Evolutionary conservation across 2,797 vertebrate species (phyloP).

Genomic region (Columba guinea): DNA sequence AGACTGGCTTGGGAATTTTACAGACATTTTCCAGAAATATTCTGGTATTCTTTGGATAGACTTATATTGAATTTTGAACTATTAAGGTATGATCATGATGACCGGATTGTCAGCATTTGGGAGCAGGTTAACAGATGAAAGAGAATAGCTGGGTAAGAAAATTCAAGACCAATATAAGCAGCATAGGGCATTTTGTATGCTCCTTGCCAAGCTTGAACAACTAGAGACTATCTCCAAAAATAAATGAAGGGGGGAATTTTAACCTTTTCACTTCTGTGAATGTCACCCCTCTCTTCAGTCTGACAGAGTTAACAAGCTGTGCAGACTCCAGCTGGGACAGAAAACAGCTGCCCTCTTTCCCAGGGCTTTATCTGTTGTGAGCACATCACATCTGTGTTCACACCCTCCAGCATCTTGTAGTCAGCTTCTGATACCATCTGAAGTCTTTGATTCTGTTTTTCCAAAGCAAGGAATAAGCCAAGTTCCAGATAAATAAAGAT

Average conservation of each 20-base stretch:
- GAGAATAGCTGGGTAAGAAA: neutral
- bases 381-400: neutral
- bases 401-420: neutral
- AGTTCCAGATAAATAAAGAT: neutral
- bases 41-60: neutral
- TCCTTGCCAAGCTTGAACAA: neutral
- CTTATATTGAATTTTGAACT: neutral
- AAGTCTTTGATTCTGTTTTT: slow-evolving; percentile 6
- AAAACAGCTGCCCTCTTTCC: neutral
- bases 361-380: neutral
- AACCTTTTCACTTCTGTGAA: neutral
- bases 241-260: neutral
- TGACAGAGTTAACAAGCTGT: neutral
- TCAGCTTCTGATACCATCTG: neutral
- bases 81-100: neutral
- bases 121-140: neutral
- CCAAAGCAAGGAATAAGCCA: neutral
- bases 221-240: neutral
- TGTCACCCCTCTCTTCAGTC: neutral
- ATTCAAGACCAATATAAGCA: neutral
- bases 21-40: neutral
- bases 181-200: neutral
- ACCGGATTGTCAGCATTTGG: neutral
- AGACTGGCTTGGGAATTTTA: neutral
- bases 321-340: neutral